Percentiles rank a stretch among this genome's conserved stretches.
Evolutionary conservation across 64 coral and sea anemone genomes (phyloP).

Genomic region (Porites australiensis): DNA sequence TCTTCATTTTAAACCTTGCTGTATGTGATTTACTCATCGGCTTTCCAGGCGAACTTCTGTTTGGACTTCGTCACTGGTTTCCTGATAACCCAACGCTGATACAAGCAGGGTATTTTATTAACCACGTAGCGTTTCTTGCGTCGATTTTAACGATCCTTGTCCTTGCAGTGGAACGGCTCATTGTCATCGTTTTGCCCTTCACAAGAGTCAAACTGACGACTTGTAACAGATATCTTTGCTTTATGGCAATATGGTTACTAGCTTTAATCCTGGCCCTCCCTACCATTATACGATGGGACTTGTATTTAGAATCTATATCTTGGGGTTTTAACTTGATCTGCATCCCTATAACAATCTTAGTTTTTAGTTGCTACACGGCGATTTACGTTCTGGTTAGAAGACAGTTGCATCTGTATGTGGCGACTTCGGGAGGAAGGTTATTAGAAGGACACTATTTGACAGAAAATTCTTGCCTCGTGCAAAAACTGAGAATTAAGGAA

Average conservation of each 20-base stretch:
- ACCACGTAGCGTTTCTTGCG: constrained; percentile 30
- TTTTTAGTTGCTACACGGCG: constrained; percentile 29
- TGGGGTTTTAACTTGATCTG: constrained; percentile 1
- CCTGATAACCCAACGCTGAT: background rate
- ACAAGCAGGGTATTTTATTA: background rate
- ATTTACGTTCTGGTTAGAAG: constrained; percentile 38
- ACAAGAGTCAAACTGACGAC: background rate
- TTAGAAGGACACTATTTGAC: background rate
- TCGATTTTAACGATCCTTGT: constrained; percentile 75
- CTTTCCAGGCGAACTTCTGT: too few species aligned
- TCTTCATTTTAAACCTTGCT: too few species aligned
- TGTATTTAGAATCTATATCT: background rate
- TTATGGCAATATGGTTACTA: constrained; percentile 22
- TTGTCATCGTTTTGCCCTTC: background rate
- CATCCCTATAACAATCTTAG: background rate
- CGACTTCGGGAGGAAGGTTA: too few species aligned
- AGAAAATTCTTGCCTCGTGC: background rate
- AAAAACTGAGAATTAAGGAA: constrained; percentile 63
- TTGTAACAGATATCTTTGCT: background rate
- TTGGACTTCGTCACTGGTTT: constrained; percentile 44
- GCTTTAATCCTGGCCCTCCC: background rate
- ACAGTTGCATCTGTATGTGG: background rate
- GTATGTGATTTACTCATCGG: too few species aligned
- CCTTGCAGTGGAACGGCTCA: constrained; percentile 48
- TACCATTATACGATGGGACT: background rate